Conservation (phyloP, 2,113 vertebrate species). For the Caranx ignobilis region DNA sequence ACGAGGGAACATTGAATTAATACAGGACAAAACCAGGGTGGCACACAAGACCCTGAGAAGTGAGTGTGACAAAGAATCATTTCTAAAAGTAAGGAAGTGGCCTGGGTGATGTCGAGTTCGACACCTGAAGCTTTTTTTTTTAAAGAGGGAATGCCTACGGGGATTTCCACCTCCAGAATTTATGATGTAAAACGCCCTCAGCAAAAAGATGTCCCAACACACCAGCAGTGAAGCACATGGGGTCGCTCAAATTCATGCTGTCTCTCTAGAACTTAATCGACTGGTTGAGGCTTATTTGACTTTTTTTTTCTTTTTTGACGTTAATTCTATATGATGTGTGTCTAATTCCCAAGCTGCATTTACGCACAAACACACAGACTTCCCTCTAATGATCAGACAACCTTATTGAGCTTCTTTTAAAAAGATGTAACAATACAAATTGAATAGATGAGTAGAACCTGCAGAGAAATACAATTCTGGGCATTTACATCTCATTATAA, state of each 20-base stretch:
- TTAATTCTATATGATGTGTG: neutral
- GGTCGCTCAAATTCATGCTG: slow-evolving; percentile 40
- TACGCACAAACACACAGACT: neutral
- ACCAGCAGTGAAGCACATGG: slow-evolving; percentile 38
- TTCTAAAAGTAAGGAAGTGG: slow-evolving; percentile 33
- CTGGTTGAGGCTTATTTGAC: slow-evolving; percentile 1
- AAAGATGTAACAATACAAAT: neutral
- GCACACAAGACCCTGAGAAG: neutral
- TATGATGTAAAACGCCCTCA: slow-evolving; percentile 72
- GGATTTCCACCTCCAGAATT: slow-evolving; percentile 76
- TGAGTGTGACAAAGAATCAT: neutral
- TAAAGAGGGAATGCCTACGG: slow-evolving; percentile 67
- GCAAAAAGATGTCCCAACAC: slow-evolving; percentile 71
- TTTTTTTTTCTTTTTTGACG: neutral
- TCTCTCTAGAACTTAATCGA: slow-evolving; percentile 27
- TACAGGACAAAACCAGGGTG: neutral
- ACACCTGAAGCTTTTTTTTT: slow-evolving; percentile 39
- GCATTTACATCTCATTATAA: slow-evolving; percentile 8
- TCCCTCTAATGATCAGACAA: neutral
- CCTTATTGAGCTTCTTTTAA: neutral
- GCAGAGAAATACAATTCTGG: neutral
- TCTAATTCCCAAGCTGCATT: neutral
- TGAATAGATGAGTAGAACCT: neutral
- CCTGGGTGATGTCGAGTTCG: slow-evolving; percentile 16
- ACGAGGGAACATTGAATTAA: neutral